Base-by-base conservation (phyloP, 2,888 invertebrate genomes). In the Maniola hyperantus region DNA sequence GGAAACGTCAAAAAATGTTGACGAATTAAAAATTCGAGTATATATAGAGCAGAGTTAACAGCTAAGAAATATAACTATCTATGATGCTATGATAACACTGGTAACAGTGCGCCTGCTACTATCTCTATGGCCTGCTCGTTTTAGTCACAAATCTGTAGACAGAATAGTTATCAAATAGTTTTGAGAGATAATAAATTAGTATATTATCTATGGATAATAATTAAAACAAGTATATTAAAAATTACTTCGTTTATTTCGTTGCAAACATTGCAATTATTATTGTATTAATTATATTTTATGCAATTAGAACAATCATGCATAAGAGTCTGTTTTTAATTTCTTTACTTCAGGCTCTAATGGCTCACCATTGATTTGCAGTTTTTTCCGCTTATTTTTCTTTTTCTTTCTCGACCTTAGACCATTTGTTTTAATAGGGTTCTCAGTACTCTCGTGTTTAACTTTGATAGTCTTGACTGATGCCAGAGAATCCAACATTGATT, bases 371-470 rank as follows among this genome's bases (percentile, higher is more conserved):
- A 75, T 71, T 67, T 83, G 78, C 18, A 79, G 75, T 5, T 76
- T 33, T 77, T 89, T 90, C 65, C 86, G 81, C 78, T 87, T 91
- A 70, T 86, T 88, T 74, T 86, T 87, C 69, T 82, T 84, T 63
- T 79, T 83, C 70, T 84, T 88, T 59, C 73, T 75, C 13, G 70
- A 66, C 70, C 65, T 65, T 8, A 61, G 72, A 70, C 70, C 18
- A 36, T 71, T 76, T 79, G 77, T 73, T 60, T 75, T 76, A 69
- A 51, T 51, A 18, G 57, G 71, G 59, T 63, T 68, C 66, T 75
- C 74, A 65, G 74, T 77, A 64, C 77, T 80, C 1, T 26, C 26
- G 20, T 73, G 77, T 69, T 76, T 84, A 53, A 70, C 68, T 81
- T 84, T 86, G 7, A 74, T 74, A 63, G 77, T 79, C 68, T 89